Evolutionary conservation across 1,140 invertebrate species (phyloP).

Genomic region (Pseudobourletiella spinata): DNA sequence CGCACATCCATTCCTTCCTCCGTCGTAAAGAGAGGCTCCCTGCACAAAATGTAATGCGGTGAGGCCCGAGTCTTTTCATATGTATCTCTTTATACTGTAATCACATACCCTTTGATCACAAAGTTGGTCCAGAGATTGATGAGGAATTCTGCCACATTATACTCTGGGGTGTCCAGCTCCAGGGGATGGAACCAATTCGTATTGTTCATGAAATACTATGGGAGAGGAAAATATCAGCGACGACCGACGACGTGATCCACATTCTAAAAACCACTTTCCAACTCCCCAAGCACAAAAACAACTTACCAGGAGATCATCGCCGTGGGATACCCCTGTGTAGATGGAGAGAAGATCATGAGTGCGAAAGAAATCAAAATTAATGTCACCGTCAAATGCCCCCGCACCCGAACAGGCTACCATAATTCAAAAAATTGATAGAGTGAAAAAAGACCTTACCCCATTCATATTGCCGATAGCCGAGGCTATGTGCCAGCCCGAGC

Average conservation of each 20-base stretch:
- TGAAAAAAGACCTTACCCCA: slow-evolving; percentile 6
- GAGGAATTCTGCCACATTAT: slow-evolving; percentile 15
- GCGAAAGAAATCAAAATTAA: too few relatives aligned
- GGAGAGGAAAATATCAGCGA: too few relatives aligned
- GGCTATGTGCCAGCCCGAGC: background rate
- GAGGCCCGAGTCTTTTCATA: background rate
- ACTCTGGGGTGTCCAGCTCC: slow-evolving; percentile 5
- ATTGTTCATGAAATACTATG: slow-evolving; percentile 19
- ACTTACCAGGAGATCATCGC: slow-evolving; percentile 16
- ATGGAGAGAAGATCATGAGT: too few relatives aligned
- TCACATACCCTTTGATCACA: slow-evolving; percentile 17
- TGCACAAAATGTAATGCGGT: background rate
- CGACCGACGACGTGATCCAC: too few relatives aligned
- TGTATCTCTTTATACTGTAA: background rate
- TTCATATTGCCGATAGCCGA: slow-evolving; percentile 1
- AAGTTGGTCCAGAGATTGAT: slow-evolving; percentile 27
- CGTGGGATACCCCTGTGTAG: slow-evolving; percentile 16
- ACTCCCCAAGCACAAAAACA: too few relatives aligned
- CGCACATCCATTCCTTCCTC: slow-evolving; percentile 22
- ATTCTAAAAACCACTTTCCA: too few relatives aligned
- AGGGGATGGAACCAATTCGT: slow-evolving; percentile 13
- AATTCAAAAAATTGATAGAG: too few relatives aligned
- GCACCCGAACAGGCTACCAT: too few relatives aligned
- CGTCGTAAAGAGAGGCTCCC: slow-evolving; percentile 21
- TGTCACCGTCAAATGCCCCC: too few relatives aligned